A percentile compares a stretch with the other conserved stretches of the same genome.
Evolutionary conservation across 2,888 invertebrate species (phyloP).

Genomic region (Ceratothoa steindachneri): DNA sequence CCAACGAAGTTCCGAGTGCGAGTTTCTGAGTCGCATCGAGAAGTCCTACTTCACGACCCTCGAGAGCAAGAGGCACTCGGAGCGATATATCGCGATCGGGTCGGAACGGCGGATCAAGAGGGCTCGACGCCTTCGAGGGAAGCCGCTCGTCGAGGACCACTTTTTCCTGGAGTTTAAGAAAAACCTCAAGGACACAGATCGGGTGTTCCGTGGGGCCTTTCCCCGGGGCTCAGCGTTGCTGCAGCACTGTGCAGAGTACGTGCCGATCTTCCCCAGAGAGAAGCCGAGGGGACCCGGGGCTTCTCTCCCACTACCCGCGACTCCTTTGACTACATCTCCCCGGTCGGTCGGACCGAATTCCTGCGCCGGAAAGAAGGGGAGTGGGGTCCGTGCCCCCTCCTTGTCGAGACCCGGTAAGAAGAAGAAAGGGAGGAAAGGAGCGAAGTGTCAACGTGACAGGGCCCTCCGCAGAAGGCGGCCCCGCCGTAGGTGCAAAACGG

Average conservation of each 20-base stretch:
- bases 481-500: not conserved
- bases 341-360: not conserved
- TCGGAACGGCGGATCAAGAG: constrained; percentile 34
- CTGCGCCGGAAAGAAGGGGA: not conserved
- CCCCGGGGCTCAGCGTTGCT: not conserved
- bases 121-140: constrained; percentile 24
- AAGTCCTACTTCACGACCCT: constrained; percentile 33
- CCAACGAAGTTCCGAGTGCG: constrained; percentile 34
- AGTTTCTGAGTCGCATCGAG: constrained; percentile 27
- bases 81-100: constrained; percentile 35
- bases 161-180: constrained; percentile 26
- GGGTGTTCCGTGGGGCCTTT: constrained; percentile 9
- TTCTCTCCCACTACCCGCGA: not conserved
- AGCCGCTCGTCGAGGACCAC: constrained; percentile 25
- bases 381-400: not conserved
- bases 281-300: not conserved
- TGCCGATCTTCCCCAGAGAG: not conserved
- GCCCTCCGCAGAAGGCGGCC: not conserved
- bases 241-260: constrained; percentile 33
- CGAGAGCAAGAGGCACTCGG: constrained; percentile 25
- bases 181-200: constrained; percentile 14
- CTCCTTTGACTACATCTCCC: not conserved
- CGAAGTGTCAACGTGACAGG: not conserved
- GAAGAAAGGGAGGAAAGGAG: not conserved
- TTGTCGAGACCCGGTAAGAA: not conserved